Percentiles rank a stretch among this genome's conserved stretches.
phyloP scores from a whole-genome alignment of 2,888 invertebrate genomes.

The Acanthopleura granulata region DNA sequence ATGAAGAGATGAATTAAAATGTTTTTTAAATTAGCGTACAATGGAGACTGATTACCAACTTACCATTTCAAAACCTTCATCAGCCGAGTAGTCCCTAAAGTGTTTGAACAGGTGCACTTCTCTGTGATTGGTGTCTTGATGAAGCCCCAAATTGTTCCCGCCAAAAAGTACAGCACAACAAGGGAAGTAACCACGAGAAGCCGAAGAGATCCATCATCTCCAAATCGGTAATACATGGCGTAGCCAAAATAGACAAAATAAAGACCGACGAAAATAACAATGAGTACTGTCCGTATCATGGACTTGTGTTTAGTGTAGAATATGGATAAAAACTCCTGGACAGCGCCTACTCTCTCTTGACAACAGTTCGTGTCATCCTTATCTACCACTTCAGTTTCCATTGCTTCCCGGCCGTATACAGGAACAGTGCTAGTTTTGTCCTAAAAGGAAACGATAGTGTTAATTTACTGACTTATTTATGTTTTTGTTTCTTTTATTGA shows the following conservation, averaged over 20 bases:
- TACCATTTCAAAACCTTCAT: not conserved
- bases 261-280: not conserved
- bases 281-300: constrained; percentile 22
- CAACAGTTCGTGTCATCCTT: not conserved
- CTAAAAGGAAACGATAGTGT: too few relatives aligned
- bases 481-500: too few relatives aligned
- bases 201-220: not conserved
- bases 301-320: constrained; percentile 10
- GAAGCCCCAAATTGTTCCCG: not conserved
- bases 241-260: not conserved
- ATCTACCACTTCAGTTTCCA: too few relatives aligned
- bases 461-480: too few relatives aligned
- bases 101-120: not conserved
- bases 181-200: not conserved
- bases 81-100: not conserved
- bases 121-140: not conserved
- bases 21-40: too few relatives aligned
- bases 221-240: constrained; percentile 10
- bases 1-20: too few relatives aligned
- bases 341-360: not conserved
- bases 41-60: not conserved
- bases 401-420: too few relatives aligned
- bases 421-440: too few relatives aligned
- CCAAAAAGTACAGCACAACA: constrained; percentile 21
- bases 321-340: not conserved